Percentiles rank a stretch among this genome's conserved stretches.
Conservation (phyloP, 2,797 vertebrate genomes). For the Sphaeramia orbicularis region DNA sequence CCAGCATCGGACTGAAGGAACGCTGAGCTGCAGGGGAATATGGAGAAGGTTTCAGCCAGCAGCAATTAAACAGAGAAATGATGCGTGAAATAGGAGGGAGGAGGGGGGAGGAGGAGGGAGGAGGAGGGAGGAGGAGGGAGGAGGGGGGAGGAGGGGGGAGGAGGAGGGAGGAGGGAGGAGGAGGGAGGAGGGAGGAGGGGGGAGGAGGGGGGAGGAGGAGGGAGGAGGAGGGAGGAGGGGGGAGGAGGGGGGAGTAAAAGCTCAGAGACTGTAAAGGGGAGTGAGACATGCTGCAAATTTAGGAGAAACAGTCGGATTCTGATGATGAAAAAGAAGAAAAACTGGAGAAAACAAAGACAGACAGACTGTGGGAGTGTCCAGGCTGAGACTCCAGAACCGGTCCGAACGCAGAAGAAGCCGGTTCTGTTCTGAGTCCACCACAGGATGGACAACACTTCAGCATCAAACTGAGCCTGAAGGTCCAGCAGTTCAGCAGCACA, state of each 20-base stretch:
- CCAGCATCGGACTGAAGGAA: slow-evolving; percentile 72
- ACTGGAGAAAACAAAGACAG: no score
- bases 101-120: no score
- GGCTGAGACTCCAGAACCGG: slow-evolving; percentile 12
- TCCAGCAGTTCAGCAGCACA: no score
- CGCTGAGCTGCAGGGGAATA: slow-evolving; percentile 76
- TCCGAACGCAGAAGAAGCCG: slow-evolving; percentile 54
- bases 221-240: no score
- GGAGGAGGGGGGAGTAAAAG: slow-evolving; percentile 56
- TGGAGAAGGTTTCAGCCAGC: slow-evolving; percentile 78
- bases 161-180: no score
- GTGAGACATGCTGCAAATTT: slow-evolving; percentile 39
- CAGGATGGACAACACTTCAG: slow-evolving; percentile 56
- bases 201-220: no score
- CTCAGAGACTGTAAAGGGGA: slow-evolving; percentile 50
- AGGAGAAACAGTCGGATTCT: slow-evolving; percentile 20
- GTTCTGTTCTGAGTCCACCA: slow-evolving; percentile 49
- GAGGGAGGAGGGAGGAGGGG: no score
- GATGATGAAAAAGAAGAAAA: slow-evolving; percentile 26
- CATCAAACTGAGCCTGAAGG: slow-evolving; percentile 40
- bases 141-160: no score
- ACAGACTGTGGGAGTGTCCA: slow-evolving; percentile 19
- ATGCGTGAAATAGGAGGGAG: slow-evolving; percentile 85
- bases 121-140: no score
- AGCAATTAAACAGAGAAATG: slow-evolving; percentile 88